Base-by-base conservation (phyloP, 1,140 invertebrate species). In the Micrasema minimum region DNA sequence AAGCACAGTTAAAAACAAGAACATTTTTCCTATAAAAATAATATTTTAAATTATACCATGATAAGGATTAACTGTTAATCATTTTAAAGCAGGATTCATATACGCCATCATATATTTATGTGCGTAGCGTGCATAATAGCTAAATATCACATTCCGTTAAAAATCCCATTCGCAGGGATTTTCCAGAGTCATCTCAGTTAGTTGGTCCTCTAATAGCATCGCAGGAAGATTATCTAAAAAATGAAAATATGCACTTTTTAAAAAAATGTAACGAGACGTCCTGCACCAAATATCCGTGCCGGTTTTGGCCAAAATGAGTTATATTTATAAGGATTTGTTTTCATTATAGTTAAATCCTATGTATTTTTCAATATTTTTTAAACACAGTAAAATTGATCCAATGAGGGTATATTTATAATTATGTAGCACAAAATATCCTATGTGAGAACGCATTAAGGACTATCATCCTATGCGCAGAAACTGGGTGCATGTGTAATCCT, bases 141-240 rank as follows among this genome's bases (percentile, higher is more conserved):
- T 65, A 66, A 66, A 61, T 74, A 74, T 74, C 67, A 74, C 67
- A 74, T 50, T 41, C 12, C 41, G 31, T 76, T 80, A 85, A 75
- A 85, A 85, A 69, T 85, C 83, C 83, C 83, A 85, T 57, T 85
- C 83, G 0, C 81, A 82, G 12, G 79, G 76, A 64, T 81, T 82
- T 64, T 82, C 82, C 23, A 85, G 81, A 1, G 82, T 80, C 82
- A 85, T 83, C 62, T 84, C 82, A 0, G 81, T 79, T 46, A 85
- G 66, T 65, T 84, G 80, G 71, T 85, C 82, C 77, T 85, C 79
- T 41, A 85, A 67, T 1, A 82, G 74, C 4, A 81, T 68, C 5
- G 81, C 82, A 62, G 82, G 81, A 76, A 84, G 79, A 71, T 83
- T 80, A 78, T 80, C 83, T 84, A 79, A 41, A 81, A 80, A 45